Evolutionary conservation across 2,797 vertebrate species (phyloP).

Genomic region (Microctenopoma steveboyesi): DNA sequence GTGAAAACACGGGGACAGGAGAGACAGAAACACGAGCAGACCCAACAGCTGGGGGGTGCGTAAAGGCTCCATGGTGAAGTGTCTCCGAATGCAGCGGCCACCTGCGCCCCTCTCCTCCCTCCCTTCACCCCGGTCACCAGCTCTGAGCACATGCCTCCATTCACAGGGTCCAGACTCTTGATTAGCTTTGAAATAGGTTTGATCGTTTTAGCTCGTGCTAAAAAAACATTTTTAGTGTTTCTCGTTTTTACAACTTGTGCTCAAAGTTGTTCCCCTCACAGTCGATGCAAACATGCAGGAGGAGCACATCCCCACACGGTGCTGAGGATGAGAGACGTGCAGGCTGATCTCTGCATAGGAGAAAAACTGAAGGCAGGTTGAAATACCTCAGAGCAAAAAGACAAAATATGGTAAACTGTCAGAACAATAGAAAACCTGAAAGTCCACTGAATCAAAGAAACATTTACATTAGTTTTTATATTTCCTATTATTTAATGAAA

Average conservation of each 20-base stretch:
- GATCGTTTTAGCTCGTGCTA: background rate
- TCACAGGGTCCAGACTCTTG: background rate
- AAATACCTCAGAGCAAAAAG: no score
- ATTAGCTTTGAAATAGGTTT: background rate
- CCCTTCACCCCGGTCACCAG: slow-evolving; percentile 6
- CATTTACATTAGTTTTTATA: background rate
- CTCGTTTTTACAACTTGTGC: no score
- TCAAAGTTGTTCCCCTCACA: background rate
- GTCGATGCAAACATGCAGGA: background rate
- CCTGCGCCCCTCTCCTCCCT: slow-evolving; percentile 27
- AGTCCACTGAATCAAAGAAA: background rate
- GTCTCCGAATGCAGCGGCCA: slow-evolving; percentile 20
- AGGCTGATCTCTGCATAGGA: no score
- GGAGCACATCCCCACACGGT: background rate
- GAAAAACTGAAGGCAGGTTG: no score
- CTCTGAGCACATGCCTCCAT: background rate
- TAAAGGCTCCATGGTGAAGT: slow-evolving; percentile 58
- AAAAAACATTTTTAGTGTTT: background rate
- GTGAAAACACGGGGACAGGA: slow-evolving; percentile 24
- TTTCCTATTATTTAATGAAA: background rate
- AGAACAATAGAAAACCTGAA: no score
- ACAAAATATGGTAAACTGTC: no score
- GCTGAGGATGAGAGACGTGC: no score
- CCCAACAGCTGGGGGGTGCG: slow-evolving; percentile 27
- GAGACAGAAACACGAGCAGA: slow-evolving; percentile 46